Evolutionary conservation across 2,113 vertebrate species (phyloP).

Genomic region (Pithys albifrons): DNA sequence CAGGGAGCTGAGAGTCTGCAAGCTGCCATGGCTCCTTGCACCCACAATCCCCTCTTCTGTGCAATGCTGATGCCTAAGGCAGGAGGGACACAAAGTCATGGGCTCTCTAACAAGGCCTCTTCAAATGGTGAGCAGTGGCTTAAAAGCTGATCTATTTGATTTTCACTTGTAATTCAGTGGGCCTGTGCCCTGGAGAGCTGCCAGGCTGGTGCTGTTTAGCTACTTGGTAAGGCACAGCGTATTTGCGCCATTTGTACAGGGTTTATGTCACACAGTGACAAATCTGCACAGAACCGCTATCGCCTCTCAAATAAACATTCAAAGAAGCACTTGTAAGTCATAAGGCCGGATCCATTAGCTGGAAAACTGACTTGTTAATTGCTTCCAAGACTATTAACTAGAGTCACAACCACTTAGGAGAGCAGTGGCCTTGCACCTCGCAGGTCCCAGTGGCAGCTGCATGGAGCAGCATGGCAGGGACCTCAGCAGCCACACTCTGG

Average conservation of each 20-base stretch:
- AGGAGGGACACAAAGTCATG: not conserved
- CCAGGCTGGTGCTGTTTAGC: not conserved
- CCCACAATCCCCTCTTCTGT: not conserved
- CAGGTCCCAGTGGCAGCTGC: rapidly evolving
- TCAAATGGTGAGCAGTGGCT: not conserved
- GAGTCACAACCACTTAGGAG: not conserved
- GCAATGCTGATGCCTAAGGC: rapidly evolving
- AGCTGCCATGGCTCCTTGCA: rapidly evolving
- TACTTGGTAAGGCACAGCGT: not conserved
- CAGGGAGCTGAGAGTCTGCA: not conserved
- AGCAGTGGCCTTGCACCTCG: not conserved
- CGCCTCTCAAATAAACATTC: not conserved
- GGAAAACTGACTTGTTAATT: not conserved
- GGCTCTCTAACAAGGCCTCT: rapidly evolving
- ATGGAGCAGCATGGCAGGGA: not conserved
- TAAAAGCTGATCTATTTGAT: not conserved
- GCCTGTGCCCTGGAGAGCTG: not conserved
- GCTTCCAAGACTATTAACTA: not conserved
- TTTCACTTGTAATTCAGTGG: not conserved
- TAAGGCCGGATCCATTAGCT: rapidly evolving
- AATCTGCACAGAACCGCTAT: not conserved
- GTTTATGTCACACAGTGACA: not conserved
- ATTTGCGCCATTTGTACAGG: not conserved
- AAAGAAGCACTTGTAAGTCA: not conserved
- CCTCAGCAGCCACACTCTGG: rapidly evolving